Base-by-base conservation (phyloP, 2,797 vertebrate genomes). In the Hyperoplus lanceolatus region DNA sequence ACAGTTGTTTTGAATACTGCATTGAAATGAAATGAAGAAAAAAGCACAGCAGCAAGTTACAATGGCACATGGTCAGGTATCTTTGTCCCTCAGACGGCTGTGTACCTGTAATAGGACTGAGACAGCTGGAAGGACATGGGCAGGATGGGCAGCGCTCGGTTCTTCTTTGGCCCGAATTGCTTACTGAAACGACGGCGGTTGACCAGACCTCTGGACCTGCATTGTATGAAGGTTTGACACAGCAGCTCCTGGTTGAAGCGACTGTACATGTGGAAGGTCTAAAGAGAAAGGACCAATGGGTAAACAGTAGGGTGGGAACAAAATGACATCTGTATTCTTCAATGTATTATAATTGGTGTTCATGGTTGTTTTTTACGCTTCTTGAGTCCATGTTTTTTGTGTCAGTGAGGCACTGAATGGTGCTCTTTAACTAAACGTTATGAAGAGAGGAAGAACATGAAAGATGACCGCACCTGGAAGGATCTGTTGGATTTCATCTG, bases 101-200 rank as follows among this genome's bases (percentile, higher is more conserved):
- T 15, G 42, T 85, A 98, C 98, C 96, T 97, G 95, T 97, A 98
- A 93, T 98, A 99, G 72, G 94, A 95, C 92, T 99, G 97, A 42
- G 98, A 99, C 39, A 99, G 93, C 89, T 99, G 98, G 90, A 96
- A 99, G 69, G 98, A 99, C 98, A 99, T 99, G 59, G 98, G 97
- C 51, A 96, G 95, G 5, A 99, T 98, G 81, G 98, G 98, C 82
- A 99, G 82, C 0, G 96, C 96, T 1, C 97, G 94, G 87, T 93
- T 97, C 83, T 98, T 99, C 95, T 97, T 99, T 0, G 96, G 97
- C 2, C 96, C 97, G 1, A 78, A 87, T 0, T 70, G n/a, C 80
- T 96, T 94, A 81, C 73, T 96, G 51, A 97, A 91, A 0, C 97
- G 96, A 0, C 98, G 96, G 0, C 98, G 97, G 90, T 98, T 99